Base-by-base conservation (phyloP, 2,888 invertebrate species). In the Xylocampa areola region DNA sequence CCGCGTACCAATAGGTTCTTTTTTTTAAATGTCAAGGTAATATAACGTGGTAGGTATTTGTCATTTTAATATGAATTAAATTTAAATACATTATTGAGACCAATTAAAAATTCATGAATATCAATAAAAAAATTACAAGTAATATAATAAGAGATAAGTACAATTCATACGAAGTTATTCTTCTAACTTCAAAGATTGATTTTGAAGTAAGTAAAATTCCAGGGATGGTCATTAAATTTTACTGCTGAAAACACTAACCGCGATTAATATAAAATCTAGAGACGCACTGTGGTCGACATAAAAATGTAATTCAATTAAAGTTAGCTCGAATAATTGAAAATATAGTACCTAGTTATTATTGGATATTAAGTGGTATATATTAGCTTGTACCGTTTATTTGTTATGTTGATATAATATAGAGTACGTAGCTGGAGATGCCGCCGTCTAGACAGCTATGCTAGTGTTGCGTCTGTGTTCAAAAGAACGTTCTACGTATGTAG, bases 381-480 rank as follows among this genome's bases (percentile, higher is more conserved):
- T 53, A 52, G 33, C 35, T 52, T 40, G 39, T 47, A 49, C 37
- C 16, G 33, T 41, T 49, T 61, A 66, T 59, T 58, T 57, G 49
- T 52, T 59, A 58, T 48, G 58, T 53, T 55, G 50, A 54, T 60
- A 43, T 55, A 62, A 33, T 35, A 40, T 35, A 61, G n/a, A n/a
- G n/a, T n/a, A n/a, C 52, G 59, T 71, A 45, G 51, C 41, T 61
- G 43, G 39, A 74, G 66, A 72, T 58, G 50, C 58, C 63, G 62
- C 60, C 44, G 77, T 79, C 79, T 79, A 79, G 78, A 77, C 78
- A 67, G 58, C 16, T 44, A 21, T 49, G 58, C 21, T 57, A 33
- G 60, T 64, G 68, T 68, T 44, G 62, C 10, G 74, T 72, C 76
- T 68, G 67, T 64, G 69, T 66, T 53, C 21, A 43, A 50, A 51